These are phyloP conservation scores for Piaya cayana DNA, from an alignment of 2,113 vertebrate species.

Conservation along the genomic window DNA sequence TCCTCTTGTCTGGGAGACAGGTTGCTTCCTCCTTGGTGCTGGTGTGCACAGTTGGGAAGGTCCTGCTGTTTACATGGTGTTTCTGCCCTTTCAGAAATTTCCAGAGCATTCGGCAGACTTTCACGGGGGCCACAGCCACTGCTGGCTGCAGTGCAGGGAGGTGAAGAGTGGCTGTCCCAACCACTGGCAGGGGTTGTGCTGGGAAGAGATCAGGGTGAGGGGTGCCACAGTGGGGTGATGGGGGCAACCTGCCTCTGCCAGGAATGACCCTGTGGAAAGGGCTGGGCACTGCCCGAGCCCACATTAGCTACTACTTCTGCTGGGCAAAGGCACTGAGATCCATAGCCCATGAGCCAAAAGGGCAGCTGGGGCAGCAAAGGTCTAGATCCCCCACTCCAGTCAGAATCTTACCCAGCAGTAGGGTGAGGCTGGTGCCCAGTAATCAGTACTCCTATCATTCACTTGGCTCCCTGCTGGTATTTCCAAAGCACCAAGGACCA, in stretches of 20 bases:
- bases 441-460: neutral
- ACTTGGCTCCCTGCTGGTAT: fast-evolving
- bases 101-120: neutral
- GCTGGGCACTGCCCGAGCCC: fast-evolving
- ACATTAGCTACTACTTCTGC: neutral
- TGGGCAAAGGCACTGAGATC: neutral
- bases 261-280: neutral
- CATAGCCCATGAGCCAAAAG: neutral
- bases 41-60: fast-evolving
- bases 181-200: fast-evolving
- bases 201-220: neutral
- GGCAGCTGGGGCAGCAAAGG: neutral
- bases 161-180: neutral
- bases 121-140: fast-evolving
- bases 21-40: neutral
- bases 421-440: neutral
- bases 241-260: neutral
- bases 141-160: fast-evolving
- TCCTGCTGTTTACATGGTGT: fast-evolving
- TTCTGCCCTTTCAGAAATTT: neutral
- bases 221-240: neutral
- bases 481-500: neutral
- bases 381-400: too few species aligned
- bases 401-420: neutral
- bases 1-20: fast-evolving